Base-by-base conservation (phyloP, 2,888 invertebrate species). In the Globia sparganii region DNA sequence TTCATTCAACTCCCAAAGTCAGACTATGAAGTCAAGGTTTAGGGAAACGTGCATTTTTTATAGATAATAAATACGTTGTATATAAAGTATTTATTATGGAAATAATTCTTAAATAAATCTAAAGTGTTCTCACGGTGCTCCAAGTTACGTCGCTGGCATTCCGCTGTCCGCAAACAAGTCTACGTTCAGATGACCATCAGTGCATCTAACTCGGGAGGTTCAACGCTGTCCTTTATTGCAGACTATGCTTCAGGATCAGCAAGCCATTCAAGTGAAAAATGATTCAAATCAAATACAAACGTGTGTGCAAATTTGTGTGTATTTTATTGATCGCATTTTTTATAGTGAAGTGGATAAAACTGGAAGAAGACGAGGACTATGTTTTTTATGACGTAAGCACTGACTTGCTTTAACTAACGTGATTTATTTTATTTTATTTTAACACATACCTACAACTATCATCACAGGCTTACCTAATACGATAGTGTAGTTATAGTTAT, bases 341-440 rank as follows among this genome's bases (percentile, higher is more conserved):
- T 66, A 28, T 78, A 21, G n/a, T 81, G 56, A 76, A 61, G 49
- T 65, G 69, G 59, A 28, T 73, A 37, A 31, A 62, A 25, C 49
- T 37, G 4, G 68, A 75, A 64, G 68, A 66, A n/a, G 75, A 21
- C 1, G 40, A 46, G 34, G 73, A 80, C 18, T 65, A 73, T 62
- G 40, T 40, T 67, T 43, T 75, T 4, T 65, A 84, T 65, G 80
- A 84, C 13, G 84, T 84, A 79, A 84, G 84, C 53, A 53, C 0
- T 40, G 2, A 31, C 28, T 46, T 37, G 18, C 15, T 77, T 25
- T 76, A 34, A 34, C 13, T 56, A 21, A 43, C 9, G 4, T 49
- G 37, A 34, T n/a, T n/a, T n/a, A n/a, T n/a, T n/a, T n/a, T n/a
- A n/a, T n/a, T n/a, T n/a, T n/a, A n/a, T n/a, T n/a, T n/a, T n/a